phyloP scores from a whole-genome alignment of 2,888 invertebrate species.

The Xestobium rufovillosum region DNA sequence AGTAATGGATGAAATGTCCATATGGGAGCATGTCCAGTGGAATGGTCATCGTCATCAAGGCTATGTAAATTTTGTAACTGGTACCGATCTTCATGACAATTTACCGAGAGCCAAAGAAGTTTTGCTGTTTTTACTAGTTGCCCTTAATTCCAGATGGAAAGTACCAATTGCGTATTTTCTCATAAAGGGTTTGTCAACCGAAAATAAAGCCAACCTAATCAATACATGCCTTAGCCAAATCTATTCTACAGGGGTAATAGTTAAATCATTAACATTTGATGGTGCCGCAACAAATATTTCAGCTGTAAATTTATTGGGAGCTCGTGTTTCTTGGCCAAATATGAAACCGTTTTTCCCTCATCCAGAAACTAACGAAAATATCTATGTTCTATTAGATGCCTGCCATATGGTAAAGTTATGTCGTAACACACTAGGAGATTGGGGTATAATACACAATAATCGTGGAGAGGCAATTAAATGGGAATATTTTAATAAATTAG shows the following conservation, averaged over 20 bases:
- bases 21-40: conserved; percentile 19
- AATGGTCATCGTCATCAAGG: conserved; percentile 13
- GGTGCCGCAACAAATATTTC: conserved; percentile 10
- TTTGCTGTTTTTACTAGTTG: conserved; percentile 14
- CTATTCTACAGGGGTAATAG: conserved; percentile 6
- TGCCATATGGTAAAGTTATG: conserved; percentile 15
- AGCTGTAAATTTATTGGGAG: conserved; percentile 6
- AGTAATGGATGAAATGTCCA: conserved; percentile 22
- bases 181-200: conserved; percentile 9
- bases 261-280: conserved; percentile 17
- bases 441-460: conserved; percentile 8
- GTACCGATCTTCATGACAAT: conserved; percentile 11
- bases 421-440: conserved; percentile 11
- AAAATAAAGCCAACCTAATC: conserved; percentile 19
- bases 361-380: conserved; percentile 10
- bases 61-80: conserved; percentile 16
- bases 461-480: conserved; percentile 15
- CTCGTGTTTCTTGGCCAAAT: conserved; percentile 1
- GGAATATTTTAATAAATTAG: conserved; percentile 18
- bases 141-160: conserved; percentile 14
- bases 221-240: conserved; percentile 11
- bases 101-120: conserved; percentile 15
- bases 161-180: conserved; percentile 18
- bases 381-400: conserved; percentile 12
- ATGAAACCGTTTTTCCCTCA: conserved; percentile 10